Evolutionary conservation across 2,113 vertebrate genomes (phyloP), one percentile per base, ranked within the genome.

Genomic region (Chloebia gouldiae): DNA sequence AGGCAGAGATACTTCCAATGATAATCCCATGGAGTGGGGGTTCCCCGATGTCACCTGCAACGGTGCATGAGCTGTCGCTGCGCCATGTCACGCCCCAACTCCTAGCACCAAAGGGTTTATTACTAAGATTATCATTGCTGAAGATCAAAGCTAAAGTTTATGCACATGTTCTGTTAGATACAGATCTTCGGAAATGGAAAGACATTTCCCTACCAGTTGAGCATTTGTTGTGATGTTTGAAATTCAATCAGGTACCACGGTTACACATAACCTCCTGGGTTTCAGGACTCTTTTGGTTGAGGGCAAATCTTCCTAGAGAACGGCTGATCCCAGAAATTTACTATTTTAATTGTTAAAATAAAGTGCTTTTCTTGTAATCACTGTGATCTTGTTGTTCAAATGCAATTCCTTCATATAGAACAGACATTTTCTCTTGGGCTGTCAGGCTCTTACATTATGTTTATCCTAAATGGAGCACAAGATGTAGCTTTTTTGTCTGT

Each of bases 51-150:
- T 39, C 30, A 0, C 77, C 79, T 27, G 57, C 95, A 27, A 59
- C 87, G 92, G 54, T 21, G 86, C 6, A 9, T 10, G 19, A 40
- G 14, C 51, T 44, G 18, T 10, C 47, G 3, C 85, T 39, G 94
- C 83, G n/a, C 92, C 17, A 66, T 33, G 20, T 75, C 61, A 90
- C 37, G 33, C 65, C 96, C 96, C 90, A 92, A 91, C 97, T 98
- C 97, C 97, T 97, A 98, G 97, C 97, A 98, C 98, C 98, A 98
- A 97, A 92, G 97, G 97, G 96, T 96, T 97, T 96, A 97, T 95
- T 96, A 95, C 98, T 96, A 97, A 97, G 97, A 96, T 97, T 97
- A 97, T 97, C 95, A 96, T 91, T 95, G 95, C 95, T 97, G 96
- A 86, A 95, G 97, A 96, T 94, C 95, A 90, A 95, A 97, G 94